These are phyloP conservation scores for Coremacera marginata DNA, from an alignment of 2,888 invertebrate species.

Conservation along the genomic window DNA sequence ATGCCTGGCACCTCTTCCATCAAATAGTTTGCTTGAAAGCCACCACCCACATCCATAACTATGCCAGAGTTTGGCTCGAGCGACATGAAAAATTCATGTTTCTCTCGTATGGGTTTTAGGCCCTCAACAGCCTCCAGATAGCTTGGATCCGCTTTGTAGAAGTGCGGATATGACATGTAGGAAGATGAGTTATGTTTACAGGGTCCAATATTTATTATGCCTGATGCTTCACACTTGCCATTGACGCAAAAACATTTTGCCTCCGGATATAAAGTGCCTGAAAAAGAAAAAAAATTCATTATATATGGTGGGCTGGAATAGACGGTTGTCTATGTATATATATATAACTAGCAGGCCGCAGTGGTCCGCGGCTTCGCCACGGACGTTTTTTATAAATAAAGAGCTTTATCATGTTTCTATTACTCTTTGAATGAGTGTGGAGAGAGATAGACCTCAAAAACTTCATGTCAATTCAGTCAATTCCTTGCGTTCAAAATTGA, in stretches of 20 bases:
- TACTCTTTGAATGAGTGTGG: no score
- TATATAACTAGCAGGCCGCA: no score
- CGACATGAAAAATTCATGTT: constrained; percentile 82
- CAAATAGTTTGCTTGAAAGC: constrained; percentile 83
- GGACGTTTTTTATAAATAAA: no score
- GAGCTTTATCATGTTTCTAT: no score
- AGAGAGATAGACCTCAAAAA: no score
- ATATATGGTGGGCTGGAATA: no score
- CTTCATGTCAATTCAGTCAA: no score
- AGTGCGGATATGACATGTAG: constrained; percentile 87
- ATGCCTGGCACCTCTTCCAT: constrained; percentile 75
- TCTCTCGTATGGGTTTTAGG: constrained; percentile 76
- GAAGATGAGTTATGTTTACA: constrained; percentile 84
- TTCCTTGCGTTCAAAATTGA: no score
- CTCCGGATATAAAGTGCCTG: constrained; percentile 73
- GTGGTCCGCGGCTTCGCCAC: no score
- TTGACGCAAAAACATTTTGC: constrained; percentile 80
- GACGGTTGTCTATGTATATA: no score
- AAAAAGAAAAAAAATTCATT: constrained; percentile 45
- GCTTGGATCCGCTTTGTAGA: constrained; percentile 80
- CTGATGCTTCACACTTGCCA: constrained; percentile 77
- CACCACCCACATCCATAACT: constrained; percentile 81
- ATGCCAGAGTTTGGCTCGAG: constrained; percentile 83
- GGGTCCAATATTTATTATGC: constrained; percentile 79
- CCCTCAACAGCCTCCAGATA: constrained; percentile 77